Evolutionary conservation across 1,140 invertebrate species (phyloP), one percentile per base, ranked within the genome.

Genomic region (Dendroctonus valens): DNA sequence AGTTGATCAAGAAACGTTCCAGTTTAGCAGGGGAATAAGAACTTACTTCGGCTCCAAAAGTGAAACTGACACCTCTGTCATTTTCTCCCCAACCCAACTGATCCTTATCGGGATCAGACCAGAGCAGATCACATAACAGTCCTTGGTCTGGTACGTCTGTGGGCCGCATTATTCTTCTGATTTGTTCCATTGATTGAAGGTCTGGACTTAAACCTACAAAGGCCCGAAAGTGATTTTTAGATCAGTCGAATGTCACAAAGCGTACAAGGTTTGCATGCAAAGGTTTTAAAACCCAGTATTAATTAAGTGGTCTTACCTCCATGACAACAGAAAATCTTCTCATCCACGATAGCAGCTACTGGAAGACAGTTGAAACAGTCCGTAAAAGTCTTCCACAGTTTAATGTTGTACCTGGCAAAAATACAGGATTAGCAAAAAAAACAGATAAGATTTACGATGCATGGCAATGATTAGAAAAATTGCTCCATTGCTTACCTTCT

Each of bases 331-430:
- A 98, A 98, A 67, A 98, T 98, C 80, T 98, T 98, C 79, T 98
- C 96, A 79, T 98, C 96, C 65, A 98, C 94, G 72, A 97, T 93
- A 44, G 93, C 94, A 53, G 93, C 96, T 53, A 99, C 93, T 1
- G 97, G 97, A 76, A 99, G 83, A 83, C 96, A 98, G 82, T 99
- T 99, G 79, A 99, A 99, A 80, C 96, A 98, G 81, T 99, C 97
- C 68, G 96, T 98, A 80, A 99, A 98, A 15, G 94, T 97, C 82
- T 98, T 99, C 97, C 96, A 99, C 74, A 98, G 79, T 80, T n/a
- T 98, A 65, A 98, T 96, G 81, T 96, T 98, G 79, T 95, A 98
- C 75, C 74, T 75, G 15, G 8, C 63, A 72, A 63, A 68, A 46
- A 63, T 7, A 55, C 11, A 8, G 53, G 15, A n/a, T n/a, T n/a